Conservation (phyloP, 2,888 invertebrate genomes). For the Branchipolynoe longqiensis region DNA sequence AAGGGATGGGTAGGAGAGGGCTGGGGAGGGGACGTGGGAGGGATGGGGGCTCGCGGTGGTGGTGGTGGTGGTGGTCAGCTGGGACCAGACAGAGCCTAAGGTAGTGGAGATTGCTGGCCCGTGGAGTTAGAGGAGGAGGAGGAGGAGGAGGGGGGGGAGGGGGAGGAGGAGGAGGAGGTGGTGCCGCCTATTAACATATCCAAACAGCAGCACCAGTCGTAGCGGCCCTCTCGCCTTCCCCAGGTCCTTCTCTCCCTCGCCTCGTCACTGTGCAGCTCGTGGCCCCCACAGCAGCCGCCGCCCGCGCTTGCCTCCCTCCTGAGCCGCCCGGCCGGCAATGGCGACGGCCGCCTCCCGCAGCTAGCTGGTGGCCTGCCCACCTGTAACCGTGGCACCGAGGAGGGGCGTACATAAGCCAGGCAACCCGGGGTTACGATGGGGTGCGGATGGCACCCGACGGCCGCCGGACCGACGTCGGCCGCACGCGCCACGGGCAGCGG, state of each 20-base stretch:
- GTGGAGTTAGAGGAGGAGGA: too few species aligned
- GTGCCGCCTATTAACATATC: slow-evolving; percentile 56
- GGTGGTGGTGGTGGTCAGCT: too few species aligned
- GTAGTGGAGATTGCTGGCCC: too few species aligned
- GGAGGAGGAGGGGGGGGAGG: too few species aligned
- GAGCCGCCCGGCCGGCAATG: not conserved
- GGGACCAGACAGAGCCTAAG: too few species aligned
- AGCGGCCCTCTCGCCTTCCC: slow-evolving; percentile 32
- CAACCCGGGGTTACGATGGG: slow-evolving; percentile 3
- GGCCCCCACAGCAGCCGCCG: slow-evolving; percentile 3
- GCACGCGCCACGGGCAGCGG: not conserved
- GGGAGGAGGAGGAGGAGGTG: too few species aligned
- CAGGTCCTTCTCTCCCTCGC: not conserved
- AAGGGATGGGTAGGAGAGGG: not conserved
- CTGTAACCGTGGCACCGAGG: not conserved
- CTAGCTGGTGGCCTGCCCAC: not conserved
- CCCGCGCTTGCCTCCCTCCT: not conserved
- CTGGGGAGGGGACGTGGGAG: too few species aligned
- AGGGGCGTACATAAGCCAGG: not conserved
- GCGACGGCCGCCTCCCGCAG: slow-evolving; percentile 17
- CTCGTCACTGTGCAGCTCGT: not conserved
- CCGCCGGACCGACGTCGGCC: slow-evolving; percentile 42
- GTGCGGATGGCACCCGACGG: slow-evolving; percentile 51
- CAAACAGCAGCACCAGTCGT: slow-evolving; percentile 34
- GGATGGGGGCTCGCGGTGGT: too few species aligned